Percentiles rank a stretch among this genome's conserved stretches.
These are phyloP conservation scores for Neolamprologus modestus DNA, from an alignment of 2,113 vertebrate species.

Conservation along the genomic window DNA sequence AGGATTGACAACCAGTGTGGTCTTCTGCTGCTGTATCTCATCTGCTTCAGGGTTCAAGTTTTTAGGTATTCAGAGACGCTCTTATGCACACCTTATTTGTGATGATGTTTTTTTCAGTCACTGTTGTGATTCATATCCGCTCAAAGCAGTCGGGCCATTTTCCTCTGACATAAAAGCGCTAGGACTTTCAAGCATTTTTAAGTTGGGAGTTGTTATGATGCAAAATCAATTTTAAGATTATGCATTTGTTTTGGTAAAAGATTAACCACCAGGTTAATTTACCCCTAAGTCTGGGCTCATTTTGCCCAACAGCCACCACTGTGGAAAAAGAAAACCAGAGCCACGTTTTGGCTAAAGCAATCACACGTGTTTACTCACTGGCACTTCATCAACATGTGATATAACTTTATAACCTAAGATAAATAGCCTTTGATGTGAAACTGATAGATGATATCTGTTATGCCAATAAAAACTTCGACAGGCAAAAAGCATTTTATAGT, in stretches of 20 bases:
- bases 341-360: neutral
- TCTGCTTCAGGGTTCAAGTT: neutral
- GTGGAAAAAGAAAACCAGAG: neutral
- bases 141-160: neutral
- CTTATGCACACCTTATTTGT: neutral
- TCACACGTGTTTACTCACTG: neutral
- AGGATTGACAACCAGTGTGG: neutral
- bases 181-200: neutral
- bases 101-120: neutral
- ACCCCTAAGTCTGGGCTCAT: neutral
- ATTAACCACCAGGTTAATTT: neutral
- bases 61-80: neutral
- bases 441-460: neutral
- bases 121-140: neutral
- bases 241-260: neutral
- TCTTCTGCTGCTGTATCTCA: neutral
- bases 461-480: neutral
- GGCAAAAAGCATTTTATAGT: neutral
- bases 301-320: neutral
- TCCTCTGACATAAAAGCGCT: neutral
- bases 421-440: neutral
- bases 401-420: neutral
- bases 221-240: neutral
- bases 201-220: neutral
- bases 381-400: neutral